phyloP scores from a whole-genome alignment of 2,113 vertebrate species.

The Hippoglossus stenolepis region DNA sequence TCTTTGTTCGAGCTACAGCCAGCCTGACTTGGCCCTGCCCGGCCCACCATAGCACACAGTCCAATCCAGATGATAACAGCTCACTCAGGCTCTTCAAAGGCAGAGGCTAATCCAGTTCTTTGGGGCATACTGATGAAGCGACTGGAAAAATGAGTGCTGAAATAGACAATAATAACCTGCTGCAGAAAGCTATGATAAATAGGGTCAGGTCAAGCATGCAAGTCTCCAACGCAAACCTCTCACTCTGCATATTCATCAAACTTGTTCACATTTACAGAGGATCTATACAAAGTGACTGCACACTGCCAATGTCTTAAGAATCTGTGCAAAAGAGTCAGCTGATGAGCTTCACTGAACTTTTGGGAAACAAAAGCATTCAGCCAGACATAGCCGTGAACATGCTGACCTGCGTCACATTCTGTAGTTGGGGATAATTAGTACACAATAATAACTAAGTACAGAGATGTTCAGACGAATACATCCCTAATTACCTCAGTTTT shows the following conservation, averaged over 20 bases:
- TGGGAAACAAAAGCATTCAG: not conserved
- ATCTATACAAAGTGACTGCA: not conserved
- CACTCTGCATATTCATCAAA: slow-evolving; percentile 3
- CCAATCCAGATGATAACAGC: slow-evolving; percentile 58
- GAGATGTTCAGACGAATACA: not conserved
- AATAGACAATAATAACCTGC: slow-evolving; percentile 52
- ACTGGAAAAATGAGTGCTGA: slow-evolving; percentile 46
- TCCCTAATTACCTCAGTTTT: not conserved
- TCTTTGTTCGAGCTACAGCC: slow-evolving; percentile 72
- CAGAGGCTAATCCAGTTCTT: slow-evolving; percentile 54
- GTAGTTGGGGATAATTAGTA: not conserved
- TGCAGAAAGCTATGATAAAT: slow-evolving; percentile 55
- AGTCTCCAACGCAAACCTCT: slow-evolving; percentile 7
- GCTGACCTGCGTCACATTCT: not conserved
- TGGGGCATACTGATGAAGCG: slow-evolving; percentile 47
- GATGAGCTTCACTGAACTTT: slow-evolving; percentile 2
- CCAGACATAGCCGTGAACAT: slow-evolving; percentile 13
- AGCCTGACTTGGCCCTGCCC: slow-evolving; percentile 56
- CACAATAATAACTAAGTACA: not conserved
- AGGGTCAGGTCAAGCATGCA: slow-evolving; percentile 20
- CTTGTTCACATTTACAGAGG: slow-evolving; percentile 1
- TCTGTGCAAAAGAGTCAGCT: slow-evolving; percentile 2
- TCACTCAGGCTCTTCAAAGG: slow-evolving; percentile 71
- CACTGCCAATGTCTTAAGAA: not conserved
- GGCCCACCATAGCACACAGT: slow-evolving; percentile 59